Evolutionary conservation across 2,797 vertebrate genomes (phyloP).

Genomic region (Cottoperca gobio): DNA sequence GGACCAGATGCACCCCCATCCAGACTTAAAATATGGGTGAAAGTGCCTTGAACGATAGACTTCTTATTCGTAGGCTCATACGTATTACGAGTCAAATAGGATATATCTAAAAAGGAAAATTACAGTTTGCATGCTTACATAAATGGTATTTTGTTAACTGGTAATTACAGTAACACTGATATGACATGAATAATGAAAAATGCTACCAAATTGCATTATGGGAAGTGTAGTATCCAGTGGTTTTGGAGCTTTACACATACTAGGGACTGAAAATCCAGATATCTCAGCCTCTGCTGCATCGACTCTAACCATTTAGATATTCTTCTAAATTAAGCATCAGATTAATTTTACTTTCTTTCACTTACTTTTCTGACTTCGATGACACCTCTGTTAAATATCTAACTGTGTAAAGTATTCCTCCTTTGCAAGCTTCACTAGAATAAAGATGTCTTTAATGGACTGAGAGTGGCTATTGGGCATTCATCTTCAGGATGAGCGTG

Average conservation of each 20-base stretch:
- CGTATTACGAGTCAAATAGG: background rate
- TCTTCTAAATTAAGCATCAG: background rate
- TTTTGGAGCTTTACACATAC: too few relatives aligned
- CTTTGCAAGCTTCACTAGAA: background rate
- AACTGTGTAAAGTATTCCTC: background rate
- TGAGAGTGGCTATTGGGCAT: background rate
- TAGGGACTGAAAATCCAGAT: background rate
- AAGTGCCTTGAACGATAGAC: background rate
- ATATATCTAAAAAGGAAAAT: background rate
- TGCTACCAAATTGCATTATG: too few relatives aligned
- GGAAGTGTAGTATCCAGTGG: too few relatives aligned
- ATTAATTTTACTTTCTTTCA: background rate
- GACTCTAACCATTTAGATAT: background rate
- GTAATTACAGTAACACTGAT: too few relatives aligned
- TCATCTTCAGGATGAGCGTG: background rate
- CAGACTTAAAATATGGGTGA: background rate
- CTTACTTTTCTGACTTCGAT: background rate
- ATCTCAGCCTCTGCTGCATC: too few relatives aligned
- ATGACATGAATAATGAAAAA: too few relatives aligned
- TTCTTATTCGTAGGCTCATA: background rate
- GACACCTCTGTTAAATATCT: background rate
- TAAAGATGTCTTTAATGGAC: background rate
- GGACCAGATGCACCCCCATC: too few relatives aligned
- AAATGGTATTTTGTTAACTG: too few relatives aligned
- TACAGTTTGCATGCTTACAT: too few relatives aligned